Evolutionary conservation across 2,113 vertebrate species (phyloP), one percentile per base, ranked within the genome.

Genomic region (Psammodynastes pulverulentus): DNA sequence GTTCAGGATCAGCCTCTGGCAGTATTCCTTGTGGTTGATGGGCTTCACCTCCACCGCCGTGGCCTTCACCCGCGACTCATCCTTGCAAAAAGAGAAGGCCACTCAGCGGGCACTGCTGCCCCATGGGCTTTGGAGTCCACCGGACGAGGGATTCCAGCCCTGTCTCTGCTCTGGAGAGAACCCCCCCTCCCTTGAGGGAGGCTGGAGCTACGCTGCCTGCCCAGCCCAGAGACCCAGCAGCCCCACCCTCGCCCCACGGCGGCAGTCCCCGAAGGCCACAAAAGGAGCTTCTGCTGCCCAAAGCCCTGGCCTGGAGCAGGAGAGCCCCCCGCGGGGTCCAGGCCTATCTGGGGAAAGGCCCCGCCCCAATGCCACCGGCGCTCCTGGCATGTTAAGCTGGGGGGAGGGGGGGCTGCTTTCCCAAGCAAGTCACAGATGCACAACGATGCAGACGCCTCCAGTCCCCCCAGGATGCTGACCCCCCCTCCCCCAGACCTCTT

Each of bases 21-120:
- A 96, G 94, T 99, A 99, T 13, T 99, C 99, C 95, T 96, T 97
- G 94, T 99, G 98, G 97, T 99, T 98, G 89, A 99, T 98, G 0
- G 98, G 98, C 95, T 99, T 99, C 97, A 98, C 98, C 0, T 99
- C 99, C 97, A 98, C 1, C 84, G 98, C 98, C 0, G 99, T 98
- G 7, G 98, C 99, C 95, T 99, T 99, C 97, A 99, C 98, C 92
- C 98, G 98, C 94, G 99, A 99, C 86, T 99, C 99, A 34, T 99
- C 99, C 99, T 99, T 94, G 89, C 9, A 94, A 91, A 94, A 17
- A 48, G 43, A 86, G 96, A 92, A 86, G 67, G n/a, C n/a, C 15
- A 34, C n/a, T 34, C 84, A 48, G 58, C 0, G 26, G 88, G 4
- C 5, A 43, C 79, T 58, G 62, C 46, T 52, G 92, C 43, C 89